Percentiles rank a stretch among this genome's conserved stretches.
Evolutionary conservation across 2,888 invertebrate genomes (phyloP).

Genomic region (Tinea trinotella): DNA sequence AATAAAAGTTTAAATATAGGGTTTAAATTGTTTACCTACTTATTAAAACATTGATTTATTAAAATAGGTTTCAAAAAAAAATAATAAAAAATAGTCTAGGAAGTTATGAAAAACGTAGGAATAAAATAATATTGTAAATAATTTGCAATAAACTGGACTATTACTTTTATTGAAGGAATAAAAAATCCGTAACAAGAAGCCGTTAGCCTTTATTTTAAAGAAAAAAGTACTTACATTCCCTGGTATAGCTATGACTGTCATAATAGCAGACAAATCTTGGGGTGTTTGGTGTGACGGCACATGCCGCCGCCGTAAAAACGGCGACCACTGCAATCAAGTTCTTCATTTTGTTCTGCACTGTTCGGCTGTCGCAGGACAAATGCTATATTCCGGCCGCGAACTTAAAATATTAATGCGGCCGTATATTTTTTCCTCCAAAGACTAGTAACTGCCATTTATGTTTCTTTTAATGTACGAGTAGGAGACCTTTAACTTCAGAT

Average conservation of each 20-base stretch:
- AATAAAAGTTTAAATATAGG: no score
- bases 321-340: slow-evolving; percentile 29
- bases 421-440: not conserved
- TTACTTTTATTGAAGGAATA: no score
- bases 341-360: slow-evolving; percentile 35
- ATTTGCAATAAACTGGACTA: no score
- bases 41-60: no score
- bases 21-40: no score
- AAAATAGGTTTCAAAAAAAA: no score
- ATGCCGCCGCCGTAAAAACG: slow-evolving; percentile 43
- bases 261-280: slow-evolving; percentile 81
- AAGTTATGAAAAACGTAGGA: no score
- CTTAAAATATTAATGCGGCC: not conserved
- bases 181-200: no score
- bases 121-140: no score
- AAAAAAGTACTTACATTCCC: slow-evolving; percentile 75
- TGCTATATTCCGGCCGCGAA: not conserved
- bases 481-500: no score
- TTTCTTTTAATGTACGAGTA: not conserved
- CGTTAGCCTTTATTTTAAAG: no score
- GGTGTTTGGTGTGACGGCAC: slow-evolving; percentile 48
- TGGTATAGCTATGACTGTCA: slow-evolving; percentile 77
- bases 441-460: not conserved
- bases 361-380: slow-evolving; percentile 1
- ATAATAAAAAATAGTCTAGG: no score